Conservation (phyloP, 2,888 invertebrate genomes). For the Metellina segmentata region DNA sequence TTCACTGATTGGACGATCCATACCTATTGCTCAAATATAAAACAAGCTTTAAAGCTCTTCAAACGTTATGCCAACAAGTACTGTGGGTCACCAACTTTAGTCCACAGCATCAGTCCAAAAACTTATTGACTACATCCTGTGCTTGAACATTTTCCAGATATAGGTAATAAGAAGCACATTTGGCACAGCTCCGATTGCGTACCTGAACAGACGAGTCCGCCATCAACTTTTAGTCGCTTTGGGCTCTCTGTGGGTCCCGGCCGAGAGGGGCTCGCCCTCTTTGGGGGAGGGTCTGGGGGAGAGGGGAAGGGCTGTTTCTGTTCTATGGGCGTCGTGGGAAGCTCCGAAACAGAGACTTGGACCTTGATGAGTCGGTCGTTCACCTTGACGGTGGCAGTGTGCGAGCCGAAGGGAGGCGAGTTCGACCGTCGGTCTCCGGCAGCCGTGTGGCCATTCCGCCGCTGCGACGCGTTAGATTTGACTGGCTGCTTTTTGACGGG, state of each 20-base stretch:
- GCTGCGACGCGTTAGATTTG: conserved; percentile 32
- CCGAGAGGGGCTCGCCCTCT: conserved; percentile 54
- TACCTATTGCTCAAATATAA: too few species aligned
- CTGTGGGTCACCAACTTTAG: neutral
- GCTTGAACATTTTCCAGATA: too few species aligned
- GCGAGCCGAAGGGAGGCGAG: conserved; percentile 65
- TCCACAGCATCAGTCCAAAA: neutral
- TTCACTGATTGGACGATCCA: too few species aligned
- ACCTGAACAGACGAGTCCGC: conserved; percentile 59
- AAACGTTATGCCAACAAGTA: neutral
- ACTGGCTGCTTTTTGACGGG: conserved; percentile 42
- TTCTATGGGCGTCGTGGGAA: conserved; percentile 68
- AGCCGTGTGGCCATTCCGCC: conserved; percentile 30
- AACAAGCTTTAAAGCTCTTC: too few species aligned
- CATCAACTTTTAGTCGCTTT: conserved; percentile 71
- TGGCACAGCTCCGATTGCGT: neutral
- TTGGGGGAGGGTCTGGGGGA: conserved; percentile 74
- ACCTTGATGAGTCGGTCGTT: conserved; percentile 65
- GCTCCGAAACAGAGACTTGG: conserved; percentile 68
- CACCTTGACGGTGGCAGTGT: conserved; percentile 66
- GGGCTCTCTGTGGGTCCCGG: conserved; percentile 66
- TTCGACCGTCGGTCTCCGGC: conserved; percentile 22
- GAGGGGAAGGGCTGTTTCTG: conserved; percentile 74
- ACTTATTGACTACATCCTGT: too few species aligned
- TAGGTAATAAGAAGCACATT: neutral